A percentile compares a stretch with the other conserved stretches of the same genome.
phyloP scores from a whole-genome alignment of 2,888 invertebrate species.

The Netelia virgata region DNA sequence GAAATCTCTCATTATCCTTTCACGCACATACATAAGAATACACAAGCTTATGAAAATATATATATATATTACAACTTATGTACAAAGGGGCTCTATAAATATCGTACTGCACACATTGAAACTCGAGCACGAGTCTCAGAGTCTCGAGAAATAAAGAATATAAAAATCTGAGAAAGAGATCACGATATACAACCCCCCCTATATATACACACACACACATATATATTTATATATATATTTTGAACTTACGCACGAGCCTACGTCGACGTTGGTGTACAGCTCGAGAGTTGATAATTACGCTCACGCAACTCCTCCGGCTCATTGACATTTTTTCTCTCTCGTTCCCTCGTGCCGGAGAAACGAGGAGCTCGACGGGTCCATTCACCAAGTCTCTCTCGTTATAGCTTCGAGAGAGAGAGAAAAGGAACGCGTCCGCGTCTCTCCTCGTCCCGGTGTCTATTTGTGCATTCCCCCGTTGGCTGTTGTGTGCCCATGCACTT shows the following conservation, averaged over 20 bases:
- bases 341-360: constrained; percentile 66
- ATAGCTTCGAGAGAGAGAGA: constrained; percentile 22
- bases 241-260: constrained; percentile 42
- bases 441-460: constrained; percentile 74
- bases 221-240: not conserved
- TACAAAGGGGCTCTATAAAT: constrained; percentile 3
- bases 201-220: not conserved
- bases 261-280: constrained; percentile 22
- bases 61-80: not conserved
- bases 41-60: not conserved
- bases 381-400: constrained; percentile 76
- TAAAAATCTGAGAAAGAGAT: constrained; percentile 26
- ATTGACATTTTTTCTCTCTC: constrained; percentile 71
- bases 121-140: constrained; percentile 30
- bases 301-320: constrained; percentile 76
- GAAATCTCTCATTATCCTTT: constrained; percentile 10
- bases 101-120: not conserved
- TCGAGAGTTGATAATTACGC: constrained; percentile 67
- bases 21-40: constrained; percentile 1
- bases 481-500: constrained; percentile 31
- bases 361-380: constrained; percentile 74
- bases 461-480: constrained; percentile 76
- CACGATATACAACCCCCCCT: not conserved
- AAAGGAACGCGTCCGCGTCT: constrained; percentile 69
- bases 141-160: constrained; percentile 25